phyloP scores from a whole-genome alignment of 2,797 vertebrate species.

The Anabacerthia variegaticeps region DNA sequence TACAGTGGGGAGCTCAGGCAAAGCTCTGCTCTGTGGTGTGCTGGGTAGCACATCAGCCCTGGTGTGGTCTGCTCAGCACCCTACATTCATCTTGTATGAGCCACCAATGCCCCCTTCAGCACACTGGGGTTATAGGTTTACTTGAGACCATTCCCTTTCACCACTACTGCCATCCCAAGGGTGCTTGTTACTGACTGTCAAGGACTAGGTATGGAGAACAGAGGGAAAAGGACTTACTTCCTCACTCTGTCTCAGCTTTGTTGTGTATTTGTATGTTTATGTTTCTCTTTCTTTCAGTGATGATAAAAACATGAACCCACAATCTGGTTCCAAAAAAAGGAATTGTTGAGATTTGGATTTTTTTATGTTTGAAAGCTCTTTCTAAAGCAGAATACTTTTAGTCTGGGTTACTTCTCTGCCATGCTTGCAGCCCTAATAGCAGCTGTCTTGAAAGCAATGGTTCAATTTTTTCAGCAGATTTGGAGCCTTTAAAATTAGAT shows the following conservation, averaged over 20 bases:
- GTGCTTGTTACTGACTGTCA: neutral
- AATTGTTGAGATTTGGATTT: neutral
- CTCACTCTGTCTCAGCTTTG: neutral
- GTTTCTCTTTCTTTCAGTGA: neutral
- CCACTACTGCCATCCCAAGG: neutral
- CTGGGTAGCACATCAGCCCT: neutral
- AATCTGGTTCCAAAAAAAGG: neutral
- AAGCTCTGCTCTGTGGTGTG: neutral
- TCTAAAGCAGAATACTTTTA: neutral
- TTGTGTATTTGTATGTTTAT: neutral
- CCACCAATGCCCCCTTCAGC: slow-evolving; percentile 29
- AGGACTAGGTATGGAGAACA: neutral
- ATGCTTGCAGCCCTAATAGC: neutral
- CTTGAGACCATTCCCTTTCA: neutral
- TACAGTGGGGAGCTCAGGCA: neutral
- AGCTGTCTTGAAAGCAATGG: neutral
- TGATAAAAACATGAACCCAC: neutral
- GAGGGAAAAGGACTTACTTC: neutral
- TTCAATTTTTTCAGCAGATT: neutral
- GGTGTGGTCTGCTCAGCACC: neutral
- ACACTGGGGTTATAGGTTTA: neutral
- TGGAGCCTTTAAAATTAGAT: neutral
- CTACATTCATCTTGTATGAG: neutral
- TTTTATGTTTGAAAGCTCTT: neutral
- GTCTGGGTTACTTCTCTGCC: neutral